Evolutionary conservation across 1,140 invertebrate species (phyloP).

Genomic region (Carposina sasakii): DNA sequence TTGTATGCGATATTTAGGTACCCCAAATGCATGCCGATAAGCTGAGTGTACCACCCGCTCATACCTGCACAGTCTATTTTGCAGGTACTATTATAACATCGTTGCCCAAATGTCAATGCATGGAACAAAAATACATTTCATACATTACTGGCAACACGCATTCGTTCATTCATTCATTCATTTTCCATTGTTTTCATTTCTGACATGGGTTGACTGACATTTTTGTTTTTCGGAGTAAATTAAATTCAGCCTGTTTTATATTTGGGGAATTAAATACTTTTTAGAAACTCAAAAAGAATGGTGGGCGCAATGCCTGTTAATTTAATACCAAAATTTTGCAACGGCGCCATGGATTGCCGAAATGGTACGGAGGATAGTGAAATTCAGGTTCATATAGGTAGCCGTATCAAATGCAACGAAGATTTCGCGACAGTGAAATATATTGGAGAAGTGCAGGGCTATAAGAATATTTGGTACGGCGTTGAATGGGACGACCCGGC

Average conservation of each 20-base stretch:
- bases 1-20: too few species aligned
- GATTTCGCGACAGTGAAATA: slow-evolving; percentile 64
- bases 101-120: too few species aligned
- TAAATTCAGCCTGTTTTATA: slow-evolving; percentile 63
- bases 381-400: slow-evolving; percentile 58
- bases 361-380: slow-evolving; percentile 54
- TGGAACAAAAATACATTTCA: too few species aligned
- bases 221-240: slow-evolving; percentile 32
- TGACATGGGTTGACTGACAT: too few species aligned
- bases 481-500: slow-evolving; percentile 93
- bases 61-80: too few species aligned
- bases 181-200: too few species aligned
- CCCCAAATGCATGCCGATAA: too few species aligned
- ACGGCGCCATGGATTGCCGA: slow-evolving; percentile 61
- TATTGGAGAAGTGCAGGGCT: slow-evolving; percentile 71
- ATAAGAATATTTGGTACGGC: slow-evolving; percentile 84
- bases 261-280: slow-evolving; percentile 65
- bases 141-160: too few species aligned
- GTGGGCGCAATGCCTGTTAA: slow-evolving; percentile 71
- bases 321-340: slow-evolving; percentile 67
- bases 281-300: slow-evolving; percentile 67
- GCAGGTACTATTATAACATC: too few species aligned
- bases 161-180: too few species aligned
- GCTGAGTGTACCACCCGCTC: too few species aligned
- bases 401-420: slow-evolving; percentile 59